Evolutionary conservation across 2,797 vertebrate genomes (phyloP), one percentile per base, ranked within the genome.

Genomic region (Hafferia zeledoni): DNA sequence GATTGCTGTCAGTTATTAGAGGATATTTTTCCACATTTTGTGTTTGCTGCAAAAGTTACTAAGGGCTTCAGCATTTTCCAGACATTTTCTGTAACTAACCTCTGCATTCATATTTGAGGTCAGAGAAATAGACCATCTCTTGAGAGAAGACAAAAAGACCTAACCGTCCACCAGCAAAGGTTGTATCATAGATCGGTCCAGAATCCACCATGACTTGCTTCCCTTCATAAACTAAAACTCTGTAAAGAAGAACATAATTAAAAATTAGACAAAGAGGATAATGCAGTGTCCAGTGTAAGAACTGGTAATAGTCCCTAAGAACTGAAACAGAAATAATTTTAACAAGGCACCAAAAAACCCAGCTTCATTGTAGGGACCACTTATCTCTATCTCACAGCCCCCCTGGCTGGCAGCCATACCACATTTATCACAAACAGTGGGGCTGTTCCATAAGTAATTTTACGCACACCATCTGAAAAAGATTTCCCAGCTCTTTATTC

Each of bases 111-210:
- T 99, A 99, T 96, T 99, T 99, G 97, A 99, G 99, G 94, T 99
- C 99, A 55, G 99, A 99, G 98, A 99, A 99, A 97, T 99, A 99
- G 91, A 99, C 98, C 98, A 99, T 98, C 92, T 99, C 99, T 97
- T 99, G 99, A n/a, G 99, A 99, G 97, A 99, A 99, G 95, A 99
- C 99, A 87, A 99, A 99, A 92, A 99, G 98, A 60, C 99, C 99
- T 97, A 99, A 98, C 83, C 99, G 97, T 94, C 99, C 99, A 33
- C 99, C 99, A 5, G 99, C 98, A 72, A 99, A 99, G 3, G 99
- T 99, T 81, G 98, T 98, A 97, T 99, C 99, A 69, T 99, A 99
- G 94, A 99, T 88, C 7, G 99, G 98, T 53, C 99, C 99, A 22
- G 99, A 99, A 96, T 99, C 99, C 4, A 99, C 99, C 99, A 99